Conservation (phyloP, 2,888 invertebrate species). For the Arrhopalites spinosus region DNA sequence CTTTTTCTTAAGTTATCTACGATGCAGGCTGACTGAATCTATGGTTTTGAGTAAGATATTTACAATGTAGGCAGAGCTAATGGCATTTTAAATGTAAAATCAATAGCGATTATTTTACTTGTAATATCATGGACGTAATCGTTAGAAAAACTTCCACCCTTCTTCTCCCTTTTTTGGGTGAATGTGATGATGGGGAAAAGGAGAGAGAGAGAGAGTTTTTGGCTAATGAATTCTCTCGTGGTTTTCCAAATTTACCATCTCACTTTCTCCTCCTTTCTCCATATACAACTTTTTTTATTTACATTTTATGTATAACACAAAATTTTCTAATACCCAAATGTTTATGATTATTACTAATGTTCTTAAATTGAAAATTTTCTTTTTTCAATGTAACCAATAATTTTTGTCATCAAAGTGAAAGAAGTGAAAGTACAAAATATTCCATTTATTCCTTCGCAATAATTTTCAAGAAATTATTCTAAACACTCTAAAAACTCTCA, state of each 20-base stretch:
- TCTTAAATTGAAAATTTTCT: not conserved
- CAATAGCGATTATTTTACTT: conserved; percentile 18
- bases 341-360: conserved; percentile 10
- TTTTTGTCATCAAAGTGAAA: no score
- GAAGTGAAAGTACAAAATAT: no score
- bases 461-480: no score
- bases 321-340: not conserved
- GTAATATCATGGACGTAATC: not conserved
- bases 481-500: no score
- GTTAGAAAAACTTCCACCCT: no score
- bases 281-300: not conserved
- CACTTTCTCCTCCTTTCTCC: not conserved
- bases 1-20: no score
- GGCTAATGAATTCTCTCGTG: conserved; percentile 4
- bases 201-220: not conserved
- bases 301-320: not conserved
- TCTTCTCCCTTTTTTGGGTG: no score
- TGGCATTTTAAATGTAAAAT: conserved; percentile 22
- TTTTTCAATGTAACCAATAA: not conserved
- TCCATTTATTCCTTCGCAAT: no score
- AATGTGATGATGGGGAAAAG: no score
- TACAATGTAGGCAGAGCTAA: conserved; percentile 2
- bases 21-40: no score
- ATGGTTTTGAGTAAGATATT: no score
- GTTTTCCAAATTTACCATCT: conserved; percentile 1